phyloP scores from a whole-genome alignment of 2,797 vertebrate species.

The Gobionotothen gibberifrons region DNA sequence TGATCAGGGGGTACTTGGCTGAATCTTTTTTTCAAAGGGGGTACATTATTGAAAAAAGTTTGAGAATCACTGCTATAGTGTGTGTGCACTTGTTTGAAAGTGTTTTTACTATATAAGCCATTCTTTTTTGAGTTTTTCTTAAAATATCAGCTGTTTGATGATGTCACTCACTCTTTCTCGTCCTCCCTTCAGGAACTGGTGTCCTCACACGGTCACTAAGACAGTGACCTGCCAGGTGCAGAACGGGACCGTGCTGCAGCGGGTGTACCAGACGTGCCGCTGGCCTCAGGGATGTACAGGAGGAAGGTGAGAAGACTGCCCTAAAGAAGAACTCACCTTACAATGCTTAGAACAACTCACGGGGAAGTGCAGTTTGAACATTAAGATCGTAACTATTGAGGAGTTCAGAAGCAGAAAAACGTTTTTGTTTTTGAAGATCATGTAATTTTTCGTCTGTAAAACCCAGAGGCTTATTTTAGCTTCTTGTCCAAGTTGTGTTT shows the following conservation, averaged over 20 bases:
- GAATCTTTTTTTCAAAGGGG: too few species aligned
- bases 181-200: constrained; percentile 91
- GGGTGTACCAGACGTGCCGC: constrained; percentile 93
- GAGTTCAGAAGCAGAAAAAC: neutral
- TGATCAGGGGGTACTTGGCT: too few species aligned
- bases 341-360: neutral
- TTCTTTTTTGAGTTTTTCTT: constrained; percentile 12
- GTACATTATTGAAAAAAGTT: too few species aligned
- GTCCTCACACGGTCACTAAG: constrained; percentile 90
- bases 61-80: constrained; percentile 16
- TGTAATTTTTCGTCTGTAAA: neutral
- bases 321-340: neutral
- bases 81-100: constrained; percentile 17
- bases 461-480: neutral
- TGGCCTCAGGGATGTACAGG: constrained; percentile 93
- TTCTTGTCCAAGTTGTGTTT: neutral
- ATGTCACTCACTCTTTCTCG: neutral
- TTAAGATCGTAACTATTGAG: neutral
- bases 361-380: neutral
- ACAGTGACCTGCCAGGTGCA: constrained; percentile 93
- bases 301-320: constrained; percentile 85
- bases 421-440: neutral
- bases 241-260: constrained; percentile 93
- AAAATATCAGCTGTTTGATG: constrained; percentile 16
- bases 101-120: neutral